Evolutionary conservation across 2,113 vertebrate species (phyloP).

Genomic region (Xenopus borealis): DNA sequence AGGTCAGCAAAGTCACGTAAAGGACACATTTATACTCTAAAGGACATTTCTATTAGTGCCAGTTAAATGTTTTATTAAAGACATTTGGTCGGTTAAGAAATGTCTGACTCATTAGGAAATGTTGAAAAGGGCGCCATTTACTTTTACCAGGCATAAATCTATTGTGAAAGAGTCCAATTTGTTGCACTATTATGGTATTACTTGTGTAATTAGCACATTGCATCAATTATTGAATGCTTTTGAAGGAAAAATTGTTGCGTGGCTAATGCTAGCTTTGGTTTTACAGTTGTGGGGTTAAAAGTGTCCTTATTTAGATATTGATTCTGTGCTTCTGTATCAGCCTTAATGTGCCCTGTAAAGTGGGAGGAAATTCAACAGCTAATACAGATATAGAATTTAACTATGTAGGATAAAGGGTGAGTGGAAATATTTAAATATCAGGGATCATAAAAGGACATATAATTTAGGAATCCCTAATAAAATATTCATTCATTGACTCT

Average conservation of each 20-base stretch:
- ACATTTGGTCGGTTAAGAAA: conserved; percentile 44
- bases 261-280: neutral
- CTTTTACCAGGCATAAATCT: conserved; percentile 41
- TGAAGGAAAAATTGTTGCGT: neutral
- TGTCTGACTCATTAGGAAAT: conserved; percentile 44
- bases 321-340: neutral
- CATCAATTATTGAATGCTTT: conserved; percentile 15
- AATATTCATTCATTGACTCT: conserved; percentile 6
- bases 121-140: conserved; percentile 36
- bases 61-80: conserved; percentile 48
- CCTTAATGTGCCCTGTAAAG: neutral
- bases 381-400: conserved; percentile 7
- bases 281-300: neutral
- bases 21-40: conserved; percentile 44
- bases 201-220: conserved; percentile 27
- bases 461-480: conserved; percentile 5
- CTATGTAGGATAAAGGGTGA: neutral
- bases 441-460: conserved; percentile 10
- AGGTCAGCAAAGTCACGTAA: conserved; percentile 37
- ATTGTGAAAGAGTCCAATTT: conserved; percentile 41
- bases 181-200: conserved; percentile 42
- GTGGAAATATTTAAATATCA: neutral
- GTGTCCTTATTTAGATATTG: conserved; percentile 16
- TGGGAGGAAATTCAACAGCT: neutral
- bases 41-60: conserved; percentile 46